phyloP scores from a whole-genome alignment of 2,888 invertebrate species.

The Pharmacophagus antenor region DNA sequence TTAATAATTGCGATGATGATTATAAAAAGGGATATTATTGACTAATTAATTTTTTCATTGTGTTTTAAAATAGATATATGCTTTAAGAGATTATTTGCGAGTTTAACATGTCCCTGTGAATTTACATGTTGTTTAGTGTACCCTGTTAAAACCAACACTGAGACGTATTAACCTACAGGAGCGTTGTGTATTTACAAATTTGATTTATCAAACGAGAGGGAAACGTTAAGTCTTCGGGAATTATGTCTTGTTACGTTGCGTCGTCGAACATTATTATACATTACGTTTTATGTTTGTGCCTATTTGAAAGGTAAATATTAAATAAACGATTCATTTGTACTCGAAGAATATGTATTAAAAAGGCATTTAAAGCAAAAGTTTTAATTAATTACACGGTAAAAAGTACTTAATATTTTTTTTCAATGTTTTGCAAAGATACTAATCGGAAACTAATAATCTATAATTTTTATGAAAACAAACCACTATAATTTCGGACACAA shows the following conservation, averaged over 20 bases:
- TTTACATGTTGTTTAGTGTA: slow-evolving; percentile 6
- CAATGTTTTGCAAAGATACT: too few species aligned
- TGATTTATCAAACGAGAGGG: slow-evolving; percentile 7
- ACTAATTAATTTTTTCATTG: too few species aligned
- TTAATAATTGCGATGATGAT: too few species aligned
- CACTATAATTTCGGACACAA: too few species aligned
- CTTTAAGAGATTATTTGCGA: not conserved
- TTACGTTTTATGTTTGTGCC: not conserved
- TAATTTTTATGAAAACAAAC: too few species aligned
- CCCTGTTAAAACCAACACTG: slow-evolving; percentile 3
- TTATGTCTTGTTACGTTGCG: not conserved
- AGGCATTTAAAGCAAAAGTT: not conserved
- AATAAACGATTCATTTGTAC: not conserved
- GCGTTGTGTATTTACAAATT: slow-evolving; percentile 9
- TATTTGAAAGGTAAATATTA: not conserved
- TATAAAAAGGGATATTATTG: too few species aligned
- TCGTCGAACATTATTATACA: not conserved
- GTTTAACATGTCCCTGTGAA: slow-evolving; percentile 1
- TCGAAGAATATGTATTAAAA: not conserved
- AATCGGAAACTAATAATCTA: too few species aligned
- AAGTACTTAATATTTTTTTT: too few species aligned
- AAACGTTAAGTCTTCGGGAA: slow-evolving; percentile 1
- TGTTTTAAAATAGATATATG: too few species aligned
- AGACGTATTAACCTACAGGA: slow-evolving; percentile 6
- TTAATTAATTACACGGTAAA: too few species aligned